Evolutionary conservation across 2,888 invertebrate genomes (phyloP), one percentile per base, ranked within the genome.

Genomic region (Melanotus villosus): DNA sequence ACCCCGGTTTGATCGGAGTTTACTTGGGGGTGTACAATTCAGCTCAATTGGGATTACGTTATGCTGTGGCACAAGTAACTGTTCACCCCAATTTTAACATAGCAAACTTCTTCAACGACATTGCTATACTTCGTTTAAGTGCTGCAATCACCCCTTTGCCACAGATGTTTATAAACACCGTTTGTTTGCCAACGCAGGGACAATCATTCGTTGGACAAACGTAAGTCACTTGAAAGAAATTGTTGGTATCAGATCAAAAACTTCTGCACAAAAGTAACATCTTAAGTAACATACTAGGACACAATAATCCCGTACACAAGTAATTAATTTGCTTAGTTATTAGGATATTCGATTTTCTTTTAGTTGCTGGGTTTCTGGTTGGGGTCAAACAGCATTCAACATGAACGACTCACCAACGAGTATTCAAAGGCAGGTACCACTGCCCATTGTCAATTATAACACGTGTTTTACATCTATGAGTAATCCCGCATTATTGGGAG

Each of bases 331-430:
- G n/a, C n/a, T n/a, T n/a, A n/a, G n/a, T n/a, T n/a, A n/a, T n/a
- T n/a, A n/a, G n/a, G n/a, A n/a, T 6, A 5, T 26, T 0, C 30
- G 21, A 26, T 1, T 19, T 43, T 1, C 18, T 19, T 43, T 26
- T 67, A 86, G 86, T 71, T 91, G 91, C 78, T 88, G 87, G 85
- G 92, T 93, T 0, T 87, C 92, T n/a, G 97, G 97, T 9, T 97
- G 96, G 95, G 97, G 97, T 10, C 93, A 94, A 80, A 88, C 93
- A 74, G 90, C 91, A 74, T 97, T 93, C 71, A 79, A 56, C 10
- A 86, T 65, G 1, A 72, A 71, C 43, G 81, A 82, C 63, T 81
- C 82, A 1, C 83, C 83, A 4, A 88, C 82, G 82, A 88, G 87
- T 0, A 90, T 92, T 30, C 84, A 92, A 80, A 93, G 92, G 79